phyloP scores from a whole-genome alignment of 2,113 vertebrate species.

The Hippocampus barbouri region DNA sequence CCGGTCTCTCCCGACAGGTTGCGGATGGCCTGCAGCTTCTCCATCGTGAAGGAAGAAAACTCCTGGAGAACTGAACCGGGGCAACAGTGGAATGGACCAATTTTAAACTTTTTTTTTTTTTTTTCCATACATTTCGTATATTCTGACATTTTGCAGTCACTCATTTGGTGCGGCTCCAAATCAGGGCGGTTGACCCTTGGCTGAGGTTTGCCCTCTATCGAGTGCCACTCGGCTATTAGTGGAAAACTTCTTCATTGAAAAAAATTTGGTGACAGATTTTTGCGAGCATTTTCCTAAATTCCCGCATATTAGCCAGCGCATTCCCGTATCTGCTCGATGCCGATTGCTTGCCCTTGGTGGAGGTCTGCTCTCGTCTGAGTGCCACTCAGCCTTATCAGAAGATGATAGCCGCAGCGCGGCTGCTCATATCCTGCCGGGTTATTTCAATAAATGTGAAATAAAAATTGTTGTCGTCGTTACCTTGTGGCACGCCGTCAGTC shows the following conservation, averaged over 20 bases:
- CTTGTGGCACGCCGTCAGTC: constrained; percentile 73
- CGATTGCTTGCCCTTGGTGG: background rate
- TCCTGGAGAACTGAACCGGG: constrained; percentile 55
- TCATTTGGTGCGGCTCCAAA: background rate
- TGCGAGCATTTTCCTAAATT: background rate
- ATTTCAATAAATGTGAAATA: constrained; percentile 8
- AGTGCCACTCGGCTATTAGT: background rate
- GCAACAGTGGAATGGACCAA: background rate
- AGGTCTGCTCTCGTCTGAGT: background rate
- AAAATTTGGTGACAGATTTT: background rate
- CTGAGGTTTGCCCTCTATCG: background rate
- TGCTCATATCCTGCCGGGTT: background rate
- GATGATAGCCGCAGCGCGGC: background rate
- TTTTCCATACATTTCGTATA: too few species aligned
- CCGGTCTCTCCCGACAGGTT: constrained; percentile 82
- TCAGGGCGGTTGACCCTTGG: too few species aligned
- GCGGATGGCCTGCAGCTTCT: constrained; percentile 82
- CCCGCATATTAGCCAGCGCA: background rate
- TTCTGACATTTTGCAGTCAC: background rate
- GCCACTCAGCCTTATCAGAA: background rate
- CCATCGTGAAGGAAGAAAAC: constrained; percentile 70
- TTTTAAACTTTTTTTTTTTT: too few species aligned
- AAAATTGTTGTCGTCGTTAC: constrained; percentile 67
- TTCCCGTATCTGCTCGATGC: background rate
- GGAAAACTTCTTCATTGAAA: background rate